Conservation (phyloP, 1,140 invertebrate species). For the Lepidotrigona ventralis region DNA sequence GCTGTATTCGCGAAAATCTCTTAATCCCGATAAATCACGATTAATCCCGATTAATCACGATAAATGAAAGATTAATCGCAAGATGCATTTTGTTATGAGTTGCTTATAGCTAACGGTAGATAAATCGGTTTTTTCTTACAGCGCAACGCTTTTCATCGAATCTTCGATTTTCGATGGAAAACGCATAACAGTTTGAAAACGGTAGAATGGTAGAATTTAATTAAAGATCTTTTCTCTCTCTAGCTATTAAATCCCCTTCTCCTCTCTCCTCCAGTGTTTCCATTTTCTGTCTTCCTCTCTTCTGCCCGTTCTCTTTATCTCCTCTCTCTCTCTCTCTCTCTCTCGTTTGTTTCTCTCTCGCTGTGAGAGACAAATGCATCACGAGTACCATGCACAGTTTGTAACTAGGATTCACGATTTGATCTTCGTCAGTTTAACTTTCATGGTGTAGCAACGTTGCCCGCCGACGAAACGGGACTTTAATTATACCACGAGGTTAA, state of each 20-base stretch:
- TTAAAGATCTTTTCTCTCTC: conserved; percentile 68
- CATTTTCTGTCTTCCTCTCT: neutral
- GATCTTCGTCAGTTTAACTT: conserved; percentile 72
- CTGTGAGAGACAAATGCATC: neutral
- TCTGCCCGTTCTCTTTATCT: neutral
- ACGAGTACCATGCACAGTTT: conserved; percentile 57
- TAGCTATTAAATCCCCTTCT: conserved; percentile 43
- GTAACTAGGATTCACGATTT: conserved; percentile 71
- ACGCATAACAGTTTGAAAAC: conserved; percentile 64
- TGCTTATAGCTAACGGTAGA: too few species aligned
- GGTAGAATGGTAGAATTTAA: conserved; percentile 78
- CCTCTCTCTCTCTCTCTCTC: neutral
- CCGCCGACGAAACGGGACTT: conserved; percentile 72
- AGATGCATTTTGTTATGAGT: neutral
- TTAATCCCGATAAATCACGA: neutral
- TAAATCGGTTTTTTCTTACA: neutral
- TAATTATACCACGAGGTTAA: conserved; percentile 76
- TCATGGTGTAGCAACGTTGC: conserved; percentile 17
- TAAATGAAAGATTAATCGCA: neutral
- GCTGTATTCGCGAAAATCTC: too few species aligned
- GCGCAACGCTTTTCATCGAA: neutral
- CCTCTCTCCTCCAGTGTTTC: conserved; percentile 44
- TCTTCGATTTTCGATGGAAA: conserved; percentile 40
- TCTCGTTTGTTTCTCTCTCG: neutral
- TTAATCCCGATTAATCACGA: too few species aligned